These are phyloP conservation scores for Hyaena hyaena DNA, from an alignment of 2,113 vertebrate genomes.

Conservation along the genomic window DNA sequence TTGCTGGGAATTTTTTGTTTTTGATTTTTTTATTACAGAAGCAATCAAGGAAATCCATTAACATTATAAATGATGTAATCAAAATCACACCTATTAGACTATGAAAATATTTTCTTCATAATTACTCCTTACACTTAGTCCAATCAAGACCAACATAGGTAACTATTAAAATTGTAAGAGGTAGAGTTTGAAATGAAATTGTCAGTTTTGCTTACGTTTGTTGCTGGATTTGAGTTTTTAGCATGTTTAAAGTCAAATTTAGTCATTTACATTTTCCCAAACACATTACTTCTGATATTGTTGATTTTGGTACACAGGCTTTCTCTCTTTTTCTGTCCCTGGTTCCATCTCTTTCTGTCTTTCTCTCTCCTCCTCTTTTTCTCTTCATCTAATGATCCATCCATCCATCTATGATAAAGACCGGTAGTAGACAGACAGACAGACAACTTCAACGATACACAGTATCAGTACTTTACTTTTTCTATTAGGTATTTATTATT, in stretches of 20 bases:
- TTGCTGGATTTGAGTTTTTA: background rate
- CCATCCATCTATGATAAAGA: background rate
- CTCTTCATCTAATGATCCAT: background rate
- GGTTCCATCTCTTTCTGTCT: background rate
- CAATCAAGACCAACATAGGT: background rate
- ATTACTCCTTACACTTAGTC: background rate
- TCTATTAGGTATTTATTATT: background rate
- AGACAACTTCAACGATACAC: no score
- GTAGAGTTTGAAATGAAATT: background rate
- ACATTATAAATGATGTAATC: background rate
- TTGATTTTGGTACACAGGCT: background rate
- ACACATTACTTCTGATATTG: background rate
- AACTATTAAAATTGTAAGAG: background rate
- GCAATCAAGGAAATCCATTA: constrained; percentile 15
- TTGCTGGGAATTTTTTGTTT: background rate
- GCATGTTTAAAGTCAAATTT: background rate
- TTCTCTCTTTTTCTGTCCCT: background rate
- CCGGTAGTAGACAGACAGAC: background rate
- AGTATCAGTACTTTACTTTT: background rate
- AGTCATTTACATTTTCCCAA: background rate
- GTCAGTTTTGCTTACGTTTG: background rate
- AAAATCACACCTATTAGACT: background rate
- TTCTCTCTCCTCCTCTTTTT: background rate
- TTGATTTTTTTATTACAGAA: background rate
- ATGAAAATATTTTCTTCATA: background rate